Conservation (phyloP, 2,113 vertebrate species). For the Paracyprichromis sp. region DNA sequence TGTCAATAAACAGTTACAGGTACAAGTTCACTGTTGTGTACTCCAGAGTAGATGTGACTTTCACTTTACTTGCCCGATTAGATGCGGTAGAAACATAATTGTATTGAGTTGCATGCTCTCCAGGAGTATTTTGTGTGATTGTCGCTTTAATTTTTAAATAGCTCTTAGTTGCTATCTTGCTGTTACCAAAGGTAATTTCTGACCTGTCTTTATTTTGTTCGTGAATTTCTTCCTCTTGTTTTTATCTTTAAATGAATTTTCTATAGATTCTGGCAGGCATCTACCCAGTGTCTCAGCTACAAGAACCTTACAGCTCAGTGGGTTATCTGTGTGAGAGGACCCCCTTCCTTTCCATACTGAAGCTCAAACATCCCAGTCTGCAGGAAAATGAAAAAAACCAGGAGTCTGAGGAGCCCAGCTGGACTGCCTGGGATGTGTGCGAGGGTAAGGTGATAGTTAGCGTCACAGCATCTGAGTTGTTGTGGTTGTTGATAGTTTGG, state of each 20-base stretch:
- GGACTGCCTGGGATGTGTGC: constrained; percentile 90
- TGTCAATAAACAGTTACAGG: constrained; percentile 81
- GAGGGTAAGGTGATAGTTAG: constrained; percentile 71
- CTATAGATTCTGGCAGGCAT: constrained; percentile 83
- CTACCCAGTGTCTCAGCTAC: constrained; percentile 87
- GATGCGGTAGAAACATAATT: background rate
- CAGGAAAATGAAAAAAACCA: constrained; percentile 4
- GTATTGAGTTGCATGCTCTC: background rate
- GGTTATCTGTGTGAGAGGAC: constrained; percentile 83
- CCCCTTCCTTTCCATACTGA: constrained; percentile 72
- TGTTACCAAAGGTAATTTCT: background rate
- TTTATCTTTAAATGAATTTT: background rate
- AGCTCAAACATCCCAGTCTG: constrained; percentile 73
- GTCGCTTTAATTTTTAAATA: background rate
- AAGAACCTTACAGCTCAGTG: constrained; percentile 86
- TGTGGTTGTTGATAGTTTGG: background rate
- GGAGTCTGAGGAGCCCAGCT: constrained; percentile 34
- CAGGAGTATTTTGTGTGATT: background rate
- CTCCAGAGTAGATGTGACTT: background rate
- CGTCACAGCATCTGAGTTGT: background rate
- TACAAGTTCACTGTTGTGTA: background rate
- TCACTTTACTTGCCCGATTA: background rate
- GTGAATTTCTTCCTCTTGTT: background rate
- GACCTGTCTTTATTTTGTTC: background rate
- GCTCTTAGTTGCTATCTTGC: background rate